A percentile compares a stretch with the other conserved stretches of the same genome.
phyloP scores from a whole-genome alignment of 2,113 vertebrate species.

The Scophthalmus maximus region DNA sequence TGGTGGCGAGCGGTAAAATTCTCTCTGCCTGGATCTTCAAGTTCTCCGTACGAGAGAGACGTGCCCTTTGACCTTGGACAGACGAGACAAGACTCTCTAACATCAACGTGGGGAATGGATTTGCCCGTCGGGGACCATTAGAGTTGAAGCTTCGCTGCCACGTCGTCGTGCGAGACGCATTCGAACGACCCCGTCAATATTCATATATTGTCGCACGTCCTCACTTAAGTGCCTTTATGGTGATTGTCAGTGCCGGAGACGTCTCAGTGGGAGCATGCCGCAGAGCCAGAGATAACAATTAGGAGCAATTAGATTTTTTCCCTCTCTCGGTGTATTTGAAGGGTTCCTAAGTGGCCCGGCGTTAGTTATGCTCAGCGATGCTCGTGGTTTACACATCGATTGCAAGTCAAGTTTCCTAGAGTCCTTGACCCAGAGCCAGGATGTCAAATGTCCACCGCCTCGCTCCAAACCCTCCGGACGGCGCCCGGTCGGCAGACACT shows the following conservation, averaged over 20 bases:
- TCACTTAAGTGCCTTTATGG: constrained; percentile 15
- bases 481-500: too few species aligned
- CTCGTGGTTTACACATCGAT: constrained; percentile 36
- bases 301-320: constrained; percentile 35
- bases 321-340: constrained; percentile 9
- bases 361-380: constrained; percentile 26
- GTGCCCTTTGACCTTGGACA: neutral
- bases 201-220: neutral
- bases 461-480: too few species aligned
- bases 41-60: too few species aligned
- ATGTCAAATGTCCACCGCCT: neutral
- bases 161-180: too few species aligned
- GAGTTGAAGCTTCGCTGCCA: neutral
- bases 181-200: constrained; percentile 17
- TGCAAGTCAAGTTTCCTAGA: constrained; percentile 2
- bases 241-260: neutral
- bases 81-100: neutral
- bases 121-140: neutral
- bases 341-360: neutral
- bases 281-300: constrained; percentile 21
- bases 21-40: too few species aligned
- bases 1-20: too few species aligned
- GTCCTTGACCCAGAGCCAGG: neutral
- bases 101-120: neutral
- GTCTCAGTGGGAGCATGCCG: constrained; percentile 2